Conservation (phyloP, 2,888 invertebrate species). For the Cryptophagus acutangulus region DNA sequence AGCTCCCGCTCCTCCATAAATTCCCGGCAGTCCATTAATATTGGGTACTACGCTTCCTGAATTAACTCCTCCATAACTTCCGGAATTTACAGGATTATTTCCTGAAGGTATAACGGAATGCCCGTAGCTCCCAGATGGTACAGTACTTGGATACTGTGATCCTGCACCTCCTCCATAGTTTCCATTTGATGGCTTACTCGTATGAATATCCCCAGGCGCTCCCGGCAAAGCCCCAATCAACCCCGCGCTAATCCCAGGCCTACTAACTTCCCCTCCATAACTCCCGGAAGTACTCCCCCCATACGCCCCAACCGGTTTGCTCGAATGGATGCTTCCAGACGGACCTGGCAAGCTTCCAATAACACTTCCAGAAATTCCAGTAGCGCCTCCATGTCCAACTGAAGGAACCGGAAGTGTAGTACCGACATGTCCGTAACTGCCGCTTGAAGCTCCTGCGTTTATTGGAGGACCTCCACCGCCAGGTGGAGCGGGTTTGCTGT, state of each 20-base stretch:
- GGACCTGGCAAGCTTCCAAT: not conserved
- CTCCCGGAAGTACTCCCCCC: not conserved
- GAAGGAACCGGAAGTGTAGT: not conserved
- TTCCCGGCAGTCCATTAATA: constrained; percentile 66
- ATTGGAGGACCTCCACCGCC: not conserved
- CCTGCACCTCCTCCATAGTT: too few species aligned
- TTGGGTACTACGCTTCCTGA: too few species aligned
- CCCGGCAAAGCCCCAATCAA: not conserved
- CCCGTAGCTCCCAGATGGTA: too few species aligned
- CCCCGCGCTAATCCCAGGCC: not conserved
- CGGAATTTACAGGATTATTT: too few species aligned
- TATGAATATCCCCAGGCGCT: not conserved
- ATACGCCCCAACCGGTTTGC: constrained; percentile 2
- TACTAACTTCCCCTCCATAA: not conserved
- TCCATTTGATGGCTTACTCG: not conserved
- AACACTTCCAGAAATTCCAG: not conserved
- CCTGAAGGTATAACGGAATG: too few species aligned
- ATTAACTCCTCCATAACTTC: too few species aligned
- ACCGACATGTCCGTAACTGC: not conserved
- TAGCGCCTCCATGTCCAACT: too few species aligned
- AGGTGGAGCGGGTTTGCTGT: constrained; percentile 24
- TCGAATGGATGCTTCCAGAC: constrained; percentile 2
- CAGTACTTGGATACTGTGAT: too few species aligned
- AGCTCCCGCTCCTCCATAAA: constrained; percentile 71
- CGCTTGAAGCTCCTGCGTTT: not conserved